Base-by-base conservation (phyloP, 2,797 vertebrate genomes). In the Fistularia tabacaria region DNA sequence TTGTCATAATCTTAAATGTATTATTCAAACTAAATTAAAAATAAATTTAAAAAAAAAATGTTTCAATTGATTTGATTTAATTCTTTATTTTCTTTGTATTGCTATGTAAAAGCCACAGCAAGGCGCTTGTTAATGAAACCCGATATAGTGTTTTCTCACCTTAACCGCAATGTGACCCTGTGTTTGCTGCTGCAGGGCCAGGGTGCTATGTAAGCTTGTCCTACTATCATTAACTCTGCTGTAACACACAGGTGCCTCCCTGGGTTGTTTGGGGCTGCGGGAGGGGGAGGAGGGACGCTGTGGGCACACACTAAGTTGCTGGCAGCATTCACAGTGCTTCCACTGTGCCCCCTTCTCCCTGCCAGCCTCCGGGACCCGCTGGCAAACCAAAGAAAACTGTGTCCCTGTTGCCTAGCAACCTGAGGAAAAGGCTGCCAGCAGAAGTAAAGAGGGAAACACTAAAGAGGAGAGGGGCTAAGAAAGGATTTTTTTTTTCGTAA, bases 391-490 rank as follows among this genome's bases (percentile, higher is more conserved):
- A 73, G 76, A 74, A 81, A 85, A 83, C 57, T 69, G 76, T 86
- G 85, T 85, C 72, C 59, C 73, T 88, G 87, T 89, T 90, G 69
- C 87, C 71, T 83, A 69, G 88, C 83, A 88, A 88, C 87, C 57
- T 11, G 46, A 64, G 75, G 60, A 86, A 87, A 85, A 81, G 67
- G 70, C 68, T 73, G 80, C 66, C 67, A 83, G 78, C 57, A 9
- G 59, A 57, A 77, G 67, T 41, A 8, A 69, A 40, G 25, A 25
- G 54, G 56, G 62, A 51, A 62, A 55, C 12, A 58, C 12, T 36
- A 56, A 68, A 69, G 25, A 61, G 37, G 59, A 61, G 67, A 64
- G 49, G 36, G 48, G 1, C 54, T 44, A 64, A 46, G 40, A 67
- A 56, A 66, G 8, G 10, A 54, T 9, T 15, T 9, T 80, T 77